Evolutionary conservation across 1,140 invertebrate species (phyloP), one percentile per base, ranked within the genome.

Genomic region (Acromyrmex charruanus): DNA sequence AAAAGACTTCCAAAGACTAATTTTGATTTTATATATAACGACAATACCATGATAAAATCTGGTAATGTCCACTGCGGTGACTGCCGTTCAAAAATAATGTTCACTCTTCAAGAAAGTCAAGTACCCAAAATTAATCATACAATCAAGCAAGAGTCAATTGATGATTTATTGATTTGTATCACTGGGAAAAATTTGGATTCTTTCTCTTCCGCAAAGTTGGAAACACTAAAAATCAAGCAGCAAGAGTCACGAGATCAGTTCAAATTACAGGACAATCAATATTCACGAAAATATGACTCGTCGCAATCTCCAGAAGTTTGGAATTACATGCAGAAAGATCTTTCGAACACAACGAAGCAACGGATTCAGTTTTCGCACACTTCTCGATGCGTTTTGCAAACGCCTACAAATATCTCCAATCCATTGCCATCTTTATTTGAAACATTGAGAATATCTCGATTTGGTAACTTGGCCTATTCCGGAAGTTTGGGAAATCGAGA

Each of bases 21-120:
- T 51, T 80, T 87, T 6, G 61, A 39, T 0, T 89, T 89, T n/a
- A 44, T 87, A 0, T 72, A 25, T 25, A 14, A 28, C 7, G 25
- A 77, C 7, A 77, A 25, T 2, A 61, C 16, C 4, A 21, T 61
- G 14, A 25, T 59, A 0, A 71, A 63, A 4, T 18, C 59, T 2
- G 49, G 16, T 3, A 68, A 75, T 2, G 28, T 58, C 35, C 6
- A 18, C n/a, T 77, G 44, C 1, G 35, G 14, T 44, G 9, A 44
- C 0, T 31, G 44, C 39, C 21, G 68, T 16, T 53, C 68, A 7
- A 74, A 89, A 18, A 28, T 77, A n/a, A 0, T 89, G 0, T 16
- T 75, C 31, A 16, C 12, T 1, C 18, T 58, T 5, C n/a, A n/a
- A 14, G 39, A 49, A 59, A 74, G n/a, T 84, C 7, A 59, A 44